Conservation (phyloP, 2,113 vertebrate species). For the Perccottus glenii region DNA sequence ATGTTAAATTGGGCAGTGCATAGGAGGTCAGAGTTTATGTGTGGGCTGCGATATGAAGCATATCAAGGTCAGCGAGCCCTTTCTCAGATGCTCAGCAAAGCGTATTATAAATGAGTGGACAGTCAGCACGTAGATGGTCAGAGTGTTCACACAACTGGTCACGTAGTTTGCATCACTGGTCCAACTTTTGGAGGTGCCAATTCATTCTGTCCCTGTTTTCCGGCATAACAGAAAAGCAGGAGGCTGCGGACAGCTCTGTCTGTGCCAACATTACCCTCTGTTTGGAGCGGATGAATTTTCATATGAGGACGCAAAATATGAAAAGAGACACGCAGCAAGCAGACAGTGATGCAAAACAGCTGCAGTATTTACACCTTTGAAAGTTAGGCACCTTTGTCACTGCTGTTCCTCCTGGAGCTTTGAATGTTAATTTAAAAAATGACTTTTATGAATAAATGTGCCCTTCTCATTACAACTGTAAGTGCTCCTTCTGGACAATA, state of each 20-base stretch:
- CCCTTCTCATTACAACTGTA: background rate
- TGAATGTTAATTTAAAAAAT: background rate
- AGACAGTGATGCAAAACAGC: slow-evolving; percentile 41
- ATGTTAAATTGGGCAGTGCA: background rate
- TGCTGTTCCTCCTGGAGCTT: background rate
- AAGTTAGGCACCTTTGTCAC: background rate
- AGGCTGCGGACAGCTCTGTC: slow-evolving; percentile 14
- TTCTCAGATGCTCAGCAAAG: slow-evolving; percentile 65
- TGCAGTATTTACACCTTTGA: slow-evolving; percentile 2
- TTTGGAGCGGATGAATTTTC: slow-evolving; percentile 31
- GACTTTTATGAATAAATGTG: background rate
- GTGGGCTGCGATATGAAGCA: slow-evolving; percentile 8
- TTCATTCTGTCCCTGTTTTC: slow-evolving; percentile 47
- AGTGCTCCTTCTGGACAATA: background rate
- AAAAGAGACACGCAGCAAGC: background rate
- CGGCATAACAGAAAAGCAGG: slow-evolving; percentile 20
- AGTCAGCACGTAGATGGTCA: slow-evolving; percentile 65
- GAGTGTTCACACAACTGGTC: slow-evolving; percentile 56
- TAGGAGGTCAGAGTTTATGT: background rate
- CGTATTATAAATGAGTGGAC: slow-evolving; percentile 45
- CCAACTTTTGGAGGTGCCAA: slow-evolving; percentile 58
- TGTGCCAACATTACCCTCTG: slow-evolving; percentile 24
- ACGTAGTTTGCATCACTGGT: slow-evolving; percentile 66
- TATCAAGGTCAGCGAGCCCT: slow-evolving; percentile 46
- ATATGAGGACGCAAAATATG: slow-evolving; percentile 19